These are phyloP conservation scores for Mythimna lalbum DNA, from an alignment of 2,888 invertebrate genomes.

Conservation along the genomic window DNA sequence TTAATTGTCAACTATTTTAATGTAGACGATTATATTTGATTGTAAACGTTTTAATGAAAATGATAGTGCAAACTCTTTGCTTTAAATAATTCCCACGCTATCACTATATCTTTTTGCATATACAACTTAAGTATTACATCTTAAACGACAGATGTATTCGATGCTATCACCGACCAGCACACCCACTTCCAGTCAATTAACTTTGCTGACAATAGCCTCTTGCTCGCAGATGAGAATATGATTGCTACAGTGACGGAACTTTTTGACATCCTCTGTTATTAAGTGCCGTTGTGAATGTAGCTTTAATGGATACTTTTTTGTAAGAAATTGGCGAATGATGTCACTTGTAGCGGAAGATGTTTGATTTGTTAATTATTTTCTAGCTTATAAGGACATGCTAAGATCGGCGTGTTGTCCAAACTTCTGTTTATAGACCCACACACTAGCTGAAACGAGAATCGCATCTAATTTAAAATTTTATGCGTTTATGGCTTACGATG, in stretches of 20 bases:
- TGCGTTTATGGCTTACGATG: background rate
- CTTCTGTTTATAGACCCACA: background rate
- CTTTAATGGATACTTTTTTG: constrained; percentile 21
- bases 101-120: constrained; percentile 11
- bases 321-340: constrained; percentile 14
- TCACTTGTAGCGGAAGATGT: constrained; percentile 3
- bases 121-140: constrained; percentile 8
- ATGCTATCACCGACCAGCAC: constrained; percentile 46
- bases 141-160: constrained; percentile 41
- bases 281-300: constrained; percentile 35
- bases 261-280: constrained; percentile 40
- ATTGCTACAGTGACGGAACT: constrained; percentile 47
- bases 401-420: background rate
- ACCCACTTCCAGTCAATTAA: constrained; percentile 59
- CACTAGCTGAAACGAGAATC: background rate
- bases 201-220: constrained; percentile 51
- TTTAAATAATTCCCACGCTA: constrained; percentile 31
- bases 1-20: background rate
- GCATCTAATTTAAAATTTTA: background rate
- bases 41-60: background rate
- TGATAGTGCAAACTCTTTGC: background rate
- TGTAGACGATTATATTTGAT: background rate
- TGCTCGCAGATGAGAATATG: constrained; percentile 56
- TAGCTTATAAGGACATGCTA: background rate
- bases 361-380: constrained; percentile 1